A percentile compares a stretch with the other conserved stretches of the same genome.
phyloP scores from a whole-genome alignment of 1,140 invertebrate genomes.

The Aphelinus certus region DNA sequence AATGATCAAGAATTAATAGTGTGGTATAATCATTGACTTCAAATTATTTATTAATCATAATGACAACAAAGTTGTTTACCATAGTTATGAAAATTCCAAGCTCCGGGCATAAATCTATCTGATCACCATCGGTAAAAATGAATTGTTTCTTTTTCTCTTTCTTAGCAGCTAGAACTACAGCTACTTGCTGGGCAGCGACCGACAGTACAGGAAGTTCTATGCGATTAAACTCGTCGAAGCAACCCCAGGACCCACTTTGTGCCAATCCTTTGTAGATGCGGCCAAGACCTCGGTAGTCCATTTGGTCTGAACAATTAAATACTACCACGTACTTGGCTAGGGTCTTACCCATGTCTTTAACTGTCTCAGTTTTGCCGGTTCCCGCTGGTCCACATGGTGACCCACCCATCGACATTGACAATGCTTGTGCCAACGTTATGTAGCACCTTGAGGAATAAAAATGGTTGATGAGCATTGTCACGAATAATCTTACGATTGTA shows the following conservation, averaged over 20 bases:
- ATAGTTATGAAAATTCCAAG: constrained; percentile 98
- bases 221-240: constrained; percentile 96
- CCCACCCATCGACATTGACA: constrained; percentile 96
- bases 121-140: constrained; percentile 94
- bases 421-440: constrained; percentile 94
- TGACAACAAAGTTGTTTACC: constrained; percentile 68
- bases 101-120: constrained; percentile 91
- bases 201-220: constrained; percentile 95
- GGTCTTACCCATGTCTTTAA: constrained; percentile 98
- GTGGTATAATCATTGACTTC: neutral
- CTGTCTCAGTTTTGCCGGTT: constrained; percentile 96
- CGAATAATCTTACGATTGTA: neutral
- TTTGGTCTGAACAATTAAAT: constrained; percentile 98
- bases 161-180: constrained; percentile 89
- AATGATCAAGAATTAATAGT: constrained; percentile 33
- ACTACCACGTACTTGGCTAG: constrained; percentile 97
- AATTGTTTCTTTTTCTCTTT: constrained; percentile 94
- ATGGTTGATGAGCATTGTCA: neutral
- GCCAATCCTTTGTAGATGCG: constrained; percentile 91
- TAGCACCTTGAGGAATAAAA: constrained; percentile 80
- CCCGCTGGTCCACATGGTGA: constrained; percentile 95
- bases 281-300: constrained; percentile 94
- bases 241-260: constrained; percentile 96
- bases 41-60: neutral
- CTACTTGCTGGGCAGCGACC: constrained; percentile 96